Conservation (phyloP, 2,113 vertebrate species). For the Baryphthengus martii region DNA sequence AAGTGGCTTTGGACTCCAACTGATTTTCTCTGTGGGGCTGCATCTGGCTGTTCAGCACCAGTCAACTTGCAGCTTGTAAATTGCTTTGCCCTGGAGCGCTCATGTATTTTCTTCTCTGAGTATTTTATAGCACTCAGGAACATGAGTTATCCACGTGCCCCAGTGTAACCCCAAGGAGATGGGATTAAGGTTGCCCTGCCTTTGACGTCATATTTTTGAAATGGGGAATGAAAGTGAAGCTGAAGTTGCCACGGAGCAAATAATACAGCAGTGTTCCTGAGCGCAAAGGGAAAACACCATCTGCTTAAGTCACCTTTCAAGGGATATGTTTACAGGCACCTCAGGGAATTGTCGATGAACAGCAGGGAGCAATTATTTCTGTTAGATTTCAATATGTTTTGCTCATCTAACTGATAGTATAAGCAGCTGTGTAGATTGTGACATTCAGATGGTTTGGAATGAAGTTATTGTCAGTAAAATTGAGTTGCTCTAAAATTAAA, state of each 20-base stretch:
- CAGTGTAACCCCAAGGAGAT: background rate
- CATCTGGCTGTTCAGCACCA: background rate
- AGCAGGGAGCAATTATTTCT: constrained; percentile 28
- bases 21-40: background rate
- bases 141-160: background rate
- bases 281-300: background rate
- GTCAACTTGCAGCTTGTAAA: background rate
- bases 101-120: background rate
- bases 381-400: background rate
- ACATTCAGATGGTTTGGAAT: background rate
- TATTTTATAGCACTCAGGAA: background rate
- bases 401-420: background rate
- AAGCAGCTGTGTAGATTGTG: background rate
- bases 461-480: background rate
- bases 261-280: background rate
- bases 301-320: constrained; percentile 40
- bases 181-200: background rate
- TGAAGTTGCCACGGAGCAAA: background rate
- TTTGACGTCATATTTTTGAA: background rate
- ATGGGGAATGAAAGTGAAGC: background rate
- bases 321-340: background rate
- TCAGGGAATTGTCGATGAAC: background rate
- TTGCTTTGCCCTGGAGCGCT: background rate
- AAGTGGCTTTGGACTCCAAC: background rate
- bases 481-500: background rate